Evolutionary conservation across 2,797 vertebrate species (phyloP).

Genomic region (Pteronotus mesoamericanus): DNA sequence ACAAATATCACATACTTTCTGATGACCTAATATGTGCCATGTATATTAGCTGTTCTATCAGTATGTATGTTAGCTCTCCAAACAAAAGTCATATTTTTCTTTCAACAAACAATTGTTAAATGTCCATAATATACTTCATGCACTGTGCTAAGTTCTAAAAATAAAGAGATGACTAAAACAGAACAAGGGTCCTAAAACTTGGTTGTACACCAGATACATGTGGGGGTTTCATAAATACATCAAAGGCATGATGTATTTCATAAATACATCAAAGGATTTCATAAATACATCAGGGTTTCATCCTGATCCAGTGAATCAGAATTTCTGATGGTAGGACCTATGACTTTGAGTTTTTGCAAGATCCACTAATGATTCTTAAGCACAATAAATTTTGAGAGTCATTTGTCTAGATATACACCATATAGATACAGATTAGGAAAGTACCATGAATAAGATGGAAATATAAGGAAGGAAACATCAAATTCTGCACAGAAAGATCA

Average conservation of each 20-base stretch:
- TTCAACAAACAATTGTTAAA: not conserved
- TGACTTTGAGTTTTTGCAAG: not conserved
- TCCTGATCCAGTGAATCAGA: not conserved
- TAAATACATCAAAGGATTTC: too few relatives aligned
- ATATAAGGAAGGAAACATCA: not conserved
- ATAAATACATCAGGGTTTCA: too few relatives aligned
- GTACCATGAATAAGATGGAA: not conserved
- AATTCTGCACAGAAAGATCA: not conserved
- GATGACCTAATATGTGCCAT: not conserved
- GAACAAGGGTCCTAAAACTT: not conserved
- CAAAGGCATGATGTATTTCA: too few relatives aligned
- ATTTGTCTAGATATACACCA: not conserved
- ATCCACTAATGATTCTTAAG: not conserved
- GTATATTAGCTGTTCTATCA: not conserved
- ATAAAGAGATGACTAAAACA: not conserved
- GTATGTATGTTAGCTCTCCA: not conserved
- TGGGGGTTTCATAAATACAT: not conserved
- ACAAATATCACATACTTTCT: not conserved
- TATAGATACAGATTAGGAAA: not conserved
- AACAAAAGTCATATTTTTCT: not conserved
- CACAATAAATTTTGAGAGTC: not conserved
- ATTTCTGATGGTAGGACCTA: not conserved
- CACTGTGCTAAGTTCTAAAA: not conserved
- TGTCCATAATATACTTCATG: not conserved
- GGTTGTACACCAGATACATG: not conserved